Conservation (phyloP, 2,113 vertebrate species). For the Lampris megalopsis region DNA sequence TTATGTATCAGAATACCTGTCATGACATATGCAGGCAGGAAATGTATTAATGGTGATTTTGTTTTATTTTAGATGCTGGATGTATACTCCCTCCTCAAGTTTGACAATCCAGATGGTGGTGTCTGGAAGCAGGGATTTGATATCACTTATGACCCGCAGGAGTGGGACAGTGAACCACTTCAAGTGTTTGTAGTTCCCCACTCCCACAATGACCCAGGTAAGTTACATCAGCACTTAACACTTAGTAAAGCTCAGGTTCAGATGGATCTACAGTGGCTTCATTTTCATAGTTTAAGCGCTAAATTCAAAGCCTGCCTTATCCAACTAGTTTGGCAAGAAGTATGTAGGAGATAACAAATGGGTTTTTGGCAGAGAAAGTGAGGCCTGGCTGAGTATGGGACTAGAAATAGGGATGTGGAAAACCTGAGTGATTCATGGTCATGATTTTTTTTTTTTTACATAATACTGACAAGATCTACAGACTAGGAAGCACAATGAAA, state of each 20-base stretch:
- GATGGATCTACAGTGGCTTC: too few species aligned
- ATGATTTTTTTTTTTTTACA: constrained; percentile 38
- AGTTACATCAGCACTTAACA: constrained; percentile 40
- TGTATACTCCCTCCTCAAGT: constrained; percentile 90
- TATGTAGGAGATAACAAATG: constrained; percentile 1
- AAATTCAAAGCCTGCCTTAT: not conserved
- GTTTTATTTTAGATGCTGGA: constrained; percentile 88
- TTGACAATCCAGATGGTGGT: constrained; percentile 94
- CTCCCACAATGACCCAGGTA: constrained; percentile 98
- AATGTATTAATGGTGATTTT: not conserved
- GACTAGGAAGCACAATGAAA: constrained; percentile 44
- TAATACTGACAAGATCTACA: constrained; percentile 45
- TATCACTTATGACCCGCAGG: constrained; percentile 89
- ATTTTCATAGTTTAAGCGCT: not conserved
- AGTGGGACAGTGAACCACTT: constrained; percentile 91
- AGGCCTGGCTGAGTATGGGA: constrained; percentile 9
- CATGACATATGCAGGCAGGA: not conserved
- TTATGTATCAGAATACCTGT: not conserved
- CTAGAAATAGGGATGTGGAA: not conserved
- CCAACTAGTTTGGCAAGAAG: not conserved
- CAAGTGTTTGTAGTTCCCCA: constrained; percentile 97
- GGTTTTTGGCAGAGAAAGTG: not conserved
- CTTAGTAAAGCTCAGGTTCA: not conserved
- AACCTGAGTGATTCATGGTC: constrained; percentile 15
- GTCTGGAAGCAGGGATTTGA: constrained; percentile 99